These are phyloP conservation scores for Leucophenga maculata DNA, from an alignment of 2,888 invertebrate genomes.

Conservation along the genomic window DNA sequence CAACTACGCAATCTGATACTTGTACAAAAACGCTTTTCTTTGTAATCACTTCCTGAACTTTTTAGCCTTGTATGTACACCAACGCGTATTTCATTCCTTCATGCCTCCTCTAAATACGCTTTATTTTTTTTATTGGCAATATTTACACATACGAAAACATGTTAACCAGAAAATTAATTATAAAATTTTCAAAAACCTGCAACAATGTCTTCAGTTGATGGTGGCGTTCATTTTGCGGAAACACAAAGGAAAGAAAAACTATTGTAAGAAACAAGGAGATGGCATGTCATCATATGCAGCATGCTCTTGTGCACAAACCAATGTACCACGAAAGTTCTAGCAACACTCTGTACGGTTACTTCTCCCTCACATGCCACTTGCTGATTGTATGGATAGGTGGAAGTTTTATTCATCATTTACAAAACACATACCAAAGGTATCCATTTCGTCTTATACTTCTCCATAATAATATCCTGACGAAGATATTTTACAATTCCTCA, in stretches of 20 bases:
- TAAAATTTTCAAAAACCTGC: conserved; percentile 64
- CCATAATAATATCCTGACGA: conserved; percentile 43
- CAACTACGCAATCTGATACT: conserved; percentile 64
- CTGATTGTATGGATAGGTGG: conserved; percentile 19
- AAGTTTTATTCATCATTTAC: background rate
- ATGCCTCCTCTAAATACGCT: conserved; percentile 26
- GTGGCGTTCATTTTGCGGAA: conserved; percentile 65
- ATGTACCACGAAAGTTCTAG: background rate
- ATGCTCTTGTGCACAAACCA: too few relatives aligned
- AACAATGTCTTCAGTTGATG: conserved; percentile 58
- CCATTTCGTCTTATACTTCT: conserved; percentile 44
- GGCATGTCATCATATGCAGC: too few relatives aligned
- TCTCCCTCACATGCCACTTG: background rate
- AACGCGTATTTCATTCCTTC: background rate
- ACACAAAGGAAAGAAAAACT: conserved; percentile 48
- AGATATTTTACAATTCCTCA: conserved; percentile 59
- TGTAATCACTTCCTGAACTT: conserved; percentile 66
- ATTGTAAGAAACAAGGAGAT: background rate
- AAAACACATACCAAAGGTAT: conserved; percentile 41
- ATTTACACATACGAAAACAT: conserved; percentile 62
- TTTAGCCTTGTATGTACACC: conserved; percentile 27
- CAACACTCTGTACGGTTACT: conserved; percentile 8
- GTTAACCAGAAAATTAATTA: conserved; percentile 68
- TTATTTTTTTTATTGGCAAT: conserved; percentile 57
- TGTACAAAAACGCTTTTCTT: conserved; percentile 62